phyloP scores from a whole-genome alignment of 2,113 vertebrate species.

The Callithrix jacchus region DNA sequence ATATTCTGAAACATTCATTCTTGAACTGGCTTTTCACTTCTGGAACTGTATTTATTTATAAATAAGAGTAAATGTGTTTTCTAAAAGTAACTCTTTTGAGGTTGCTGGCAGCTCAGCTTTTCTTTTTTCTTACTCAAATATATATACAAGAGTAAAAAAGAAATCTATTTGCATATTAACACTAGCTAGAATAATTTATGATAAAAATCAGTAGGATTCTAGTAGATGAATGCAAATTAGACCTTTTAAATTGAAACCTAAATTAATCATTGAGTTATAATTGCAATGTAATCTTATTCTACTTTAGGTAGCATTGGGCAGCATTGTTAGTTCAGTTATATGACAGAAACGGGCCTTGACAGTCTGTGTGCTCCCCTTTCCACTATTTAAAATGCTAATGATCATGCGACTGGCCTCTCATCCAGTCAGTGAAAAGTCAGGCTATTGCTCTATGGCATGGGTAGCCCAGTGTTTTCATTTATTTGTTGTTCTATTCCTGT shows the following conservation, averaged over 20 bases:
- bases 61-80: conserved; percentile 63
- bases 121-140: conserved; percentile 22
- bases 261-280: conserved; percentile 76
- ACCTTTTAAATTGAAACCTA: conserved; percentile 62
- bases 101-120: conserved; percentile 65
- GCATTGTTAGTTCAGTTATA: neutral
- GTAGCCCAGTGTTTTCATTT: conserved; percentile 77
- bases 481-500: conserved; percentile 83
- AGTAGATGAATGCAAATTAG: conserved; percentile 75
- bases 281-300: conserved; percentile 66
- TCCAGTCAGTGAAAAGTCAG: neutral
- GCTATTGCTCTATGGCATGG: neutral
- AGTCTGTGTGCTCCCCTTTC: neutral
- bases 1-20: conserved; percentile 55
- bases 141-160: conserved; percentile 68
- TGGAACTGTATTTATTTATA: conserved; percentile 43
- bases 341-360: neutral
- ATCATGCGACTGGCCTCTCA: neutral
- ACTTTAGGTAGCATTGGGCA: neutral
- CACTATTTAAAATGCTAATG: neutral
- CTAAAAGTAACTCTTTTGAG: conserved; percentile 44
- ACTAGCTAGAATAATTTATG: conserved; percentile 74
- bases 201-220: conserved; percentile 66
- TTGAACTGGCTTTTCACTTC: conserved; percentile 17
- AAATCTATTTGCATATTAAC: conserved; percentile 75